phyloP scores from a whole-genome alignment of 2,113 vertebrate species.

The Microcebus griseorufus region DNA sequence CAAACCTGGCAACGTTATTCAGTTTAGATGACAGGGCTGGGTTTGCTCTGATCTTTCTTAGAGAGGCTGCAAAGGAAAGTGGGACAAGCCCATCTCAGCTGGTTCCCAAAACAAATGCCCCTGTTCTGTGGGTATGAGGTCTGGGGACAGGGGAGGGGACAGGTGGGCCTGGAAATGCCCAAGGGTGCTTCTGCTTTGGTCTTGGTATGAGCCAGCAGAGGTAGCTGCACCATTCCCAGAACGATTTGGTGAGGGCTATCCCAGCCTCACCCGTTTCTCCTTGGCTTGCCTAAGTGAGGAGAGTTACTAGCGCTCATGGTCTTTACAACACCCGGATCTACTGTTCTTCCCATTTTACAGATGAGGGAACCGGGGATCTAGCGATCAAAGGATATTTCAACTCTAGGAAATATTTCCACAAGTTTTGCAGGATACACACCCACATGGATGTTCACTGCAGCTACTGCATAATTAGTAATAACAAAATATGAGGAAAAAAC shows the following conservation, averaged over 20 bases:
- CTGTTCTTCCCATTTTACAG: neutral
- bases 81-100: neutral
- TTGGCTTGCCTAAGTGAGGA: neutral
- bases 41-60: neutral
- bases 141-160: neutral
- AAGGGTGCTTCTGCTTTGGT: neutral
- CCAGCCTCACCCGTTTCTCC: neutral
- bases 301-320: neutral
- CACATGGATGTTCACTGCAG: neutral
- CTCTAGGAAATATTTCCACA: conserved; percentile 27
- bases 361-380: neutral
- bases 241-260: neutral
- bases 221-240: neutral
- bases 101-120: neutral
- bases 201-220: neutral
- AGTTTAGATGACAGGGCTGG: neutral
- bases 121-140: neutral
- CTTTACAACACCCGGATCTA: neutral
- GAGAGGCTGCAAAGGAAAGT: neutral
- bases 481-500: conserved; percentile 24
- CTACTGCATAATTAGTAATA: neutral
- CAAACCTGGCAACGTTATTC: neutral
- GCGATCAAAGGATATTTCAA: no score
- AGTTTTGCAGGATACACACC: neutral
- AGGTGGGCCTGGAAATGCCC: no score